Base-by-base conservation (phyloP, 1,140 invertebrate genomes). In the Vanessa tameamea region DNA sequence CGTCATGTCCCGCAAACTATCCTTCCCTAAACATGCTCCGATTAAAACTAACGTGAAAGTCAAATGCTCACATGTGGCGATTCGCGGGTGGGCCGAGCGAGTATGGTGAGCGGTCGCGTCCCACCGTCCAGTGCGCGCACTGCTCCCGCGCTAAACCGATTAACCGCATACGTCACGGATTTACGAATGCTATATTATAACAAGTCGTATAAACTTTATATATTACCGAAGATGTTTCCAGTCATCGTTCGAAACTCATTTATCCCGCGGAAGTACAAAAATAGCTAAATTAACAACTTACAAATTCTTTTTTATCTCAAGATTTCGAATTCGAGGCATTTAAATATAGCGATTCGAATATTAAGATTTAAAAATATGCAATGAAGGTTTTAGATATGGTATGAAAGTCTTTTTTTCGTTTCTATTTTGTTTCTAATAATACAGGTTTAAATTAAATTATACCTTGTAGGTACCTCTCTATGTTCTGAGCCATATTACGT, bases 111-210 rank as follows among this genome's bases (percentile, higher is more conserved):
- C 77, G 74, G 74, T 65, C 69, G 67, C 75, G 67, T 76, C 47
- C 74, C 78, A 72, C 61, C 81, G 82, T 75, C 78, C 82, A 79
- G 79, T 72, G 83, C 83, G 82, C 81, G 80, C 80, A 76, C 80
- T 77, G 74, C 78, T 84, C 81, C 81, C 83, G 81, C 81, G 80
- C 78, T 87, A 87, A 87, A 82, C 82, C 87, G 87, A 89, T 89
- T 88, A 87, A 82, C 84, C 83, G 78, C 74, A 84, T 76, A 81
- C 87, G 88, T 87, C 84, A 88, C 77, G 78, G 78, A 84, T 85
- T 89, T 86, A 88, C 84, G 80, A 86, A 84, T 80, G 81, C 76
- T 83, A 79, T 78, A 69, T 31, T 31, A 31, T 61, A 61, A 59
- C 69, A 16, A 81, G 73, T 78, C 72, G 77, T 80, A 78, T 84